phyloP scores from a whole-genome alignment of 2,888 invertebrate genomes.

The Drosophila tripunctata region DNA sequence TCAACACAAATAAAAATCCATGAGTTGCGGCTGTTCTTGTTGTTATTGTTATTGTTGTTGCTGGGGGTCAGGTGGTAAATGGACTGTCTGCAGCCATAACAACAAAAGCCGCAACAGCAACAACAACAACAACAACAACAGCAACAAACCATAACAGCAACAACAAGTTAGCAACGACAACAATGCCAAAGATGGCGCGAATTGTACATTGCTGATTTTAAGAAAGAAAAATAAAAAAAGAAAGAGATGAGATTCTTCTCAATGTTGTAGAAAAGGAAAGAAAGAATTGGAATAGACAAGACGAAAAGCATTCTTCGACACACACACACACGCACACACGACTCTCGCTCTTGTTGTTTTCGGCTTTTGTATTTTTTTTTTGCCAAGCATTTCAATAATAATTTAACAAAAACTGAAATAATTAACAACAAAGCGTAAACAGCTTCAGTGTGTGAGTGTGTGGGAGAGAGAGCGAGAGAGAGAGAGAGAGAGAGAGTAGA shows the following conservation, averaged over 20 bases:
- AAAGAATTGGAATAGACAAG: constrained; percentile 19
- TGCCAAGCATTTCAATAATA: constrained; percentile 70
- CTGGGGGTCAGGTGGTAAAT: constrained; percentile 61
- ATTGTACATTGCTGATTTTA: constrained; percentile 50
- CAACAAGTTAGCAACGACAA: constrained; percentile 28
- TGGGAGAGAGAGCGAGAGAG: neutral
- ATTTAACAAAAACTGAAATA: constrained; percentile 74
- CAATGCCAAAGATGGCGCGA: constrained; percentile 72
- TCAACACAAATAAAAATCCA: no score
- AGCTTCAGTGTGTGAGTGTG: neutral
- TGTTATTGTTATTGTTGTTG: constrained; percentile 22
- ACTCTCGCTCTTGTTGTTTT: constrained; percentile 39
- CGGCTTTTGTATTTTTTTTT: constrained; percentile 52
- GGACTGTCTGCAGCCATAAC: constrained; percentile 63
- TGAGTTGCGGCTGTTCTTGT: constrained; percentile 20
- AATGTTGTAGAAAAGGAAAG: neutral
- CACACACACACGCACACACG: no score
- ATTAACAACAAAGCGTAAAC: constrained; percentile 65
- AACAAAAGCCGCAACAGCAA: constrained; percentile 15
- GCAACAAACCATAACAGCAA: constrained; percentile 2
- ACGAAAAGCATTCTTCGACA: constrained; percentile 64
- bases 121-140: constrained; percentile 4
- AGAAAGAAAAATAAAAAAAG: no score
- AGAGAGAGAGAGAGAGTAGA: constrained; percentile 10
- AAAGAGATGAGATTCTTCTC: constrained; percentile 7